Conservation (phyloP, 1,140 invertebrate genomes). For the Ceratina japonica region DNA sequence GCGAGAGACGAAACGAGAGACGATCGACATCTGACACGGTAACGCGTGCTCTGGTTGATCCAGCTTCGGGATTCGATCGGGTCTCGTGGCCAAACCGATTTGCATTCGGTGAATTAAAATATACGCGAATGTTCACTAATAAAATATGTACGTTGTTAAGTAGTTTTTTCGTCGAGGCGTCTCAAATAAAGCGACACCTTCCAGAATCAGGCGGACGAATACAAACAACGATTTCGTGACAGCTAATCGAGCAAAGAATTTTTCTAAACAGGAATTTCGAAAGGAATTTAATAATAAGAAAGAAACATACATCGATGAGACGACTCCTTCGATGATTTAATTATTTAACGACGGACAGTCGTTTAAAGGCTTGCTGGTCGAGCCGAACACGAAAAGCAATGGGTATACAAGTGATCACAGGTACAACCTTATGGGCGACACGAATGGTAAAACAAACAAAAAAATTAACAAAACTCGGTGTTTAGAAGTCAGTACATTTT, state of each 20-base stretch:
- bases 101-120: conserved; percentile 1
- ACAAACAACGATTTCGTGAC: background rate
- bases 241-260: background rate
- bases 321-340: conserved; percentile 35
- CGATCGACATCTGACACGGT: conserved; percentile 69
- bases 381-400: conserved; percentile 48
- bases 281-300: background rate
- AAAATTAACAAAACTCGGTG: conserved; percentile 43
- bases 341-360: conserved; percentile 46
- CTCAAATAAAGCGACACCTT: background rate
- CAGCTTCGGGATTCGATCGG: conserved; percentile 71
- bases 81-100: conserved; percentile 54
- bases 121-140: conserved; percentile 9
- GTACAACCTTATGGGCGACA: conserved; percentile 47
- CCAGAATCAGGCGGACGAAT: background rate
- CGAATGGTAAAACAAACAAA: conserved; percentile 33
- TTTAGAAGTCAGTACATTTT: conserved; percentile 71
- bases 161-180: conserved; percentile 28
- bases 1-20: conserved; percentile 52
- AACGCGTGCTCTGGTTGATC: conserved; percentile 72
- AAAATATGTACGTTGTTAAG: conserved; percentile 9
- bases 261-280: background rate
- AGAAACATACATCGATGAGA: conserved; percentile 3
- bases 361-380: conserved; percentile 70
- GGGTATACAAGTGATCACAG: conserved; percentile 22